These are phyloP conservation scores for Argyra leucocephala DNA, from an alignment of 2,888 invertebrate species.

Conservation along the genomic window DNA sequence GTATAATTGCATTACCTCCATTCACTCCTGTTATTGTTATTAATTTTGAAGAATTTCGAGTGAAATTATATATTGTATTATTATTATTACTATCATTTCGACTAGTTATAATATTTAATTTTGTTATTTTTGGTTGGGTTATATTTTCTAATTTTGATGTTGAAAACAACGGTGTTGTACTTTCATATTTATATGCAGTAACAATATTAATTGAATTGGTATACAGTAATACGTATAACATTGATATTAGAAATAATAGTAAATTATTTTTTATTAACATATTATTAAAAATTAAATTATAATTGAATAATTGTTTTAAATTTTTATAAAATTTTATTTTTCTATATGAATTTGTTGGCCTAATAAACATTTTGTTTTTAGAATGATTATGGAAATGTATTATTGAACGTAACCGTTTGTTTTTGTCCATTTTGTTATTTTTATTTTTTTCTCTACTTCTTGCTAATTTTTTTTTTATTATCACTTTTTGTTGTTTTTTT, in stretches of 20 bases:
- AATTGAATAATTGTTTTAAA: background rate
- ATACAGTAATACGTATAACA: background rate
- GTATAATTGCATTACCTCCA: background rate
- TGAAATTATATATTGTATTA: constrained; percentile 7
- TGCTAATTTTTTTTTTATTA: too few species aligned
- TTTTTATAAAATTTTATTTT: background rate
- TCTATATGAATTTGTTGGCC: background rate
- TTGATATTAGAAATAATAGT: background rate
- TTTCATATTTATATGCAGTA: background rate
- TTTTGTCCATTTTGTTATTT: background rate
- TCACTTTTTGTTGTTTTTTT: background rate
- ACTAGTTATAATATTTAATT: constrained; percentile 2
- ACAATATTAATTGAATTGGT: background rate
- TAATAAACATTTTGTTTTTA: background rate
- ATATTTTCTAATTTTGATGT: background rate
- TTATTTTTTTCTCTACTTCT: background rate
- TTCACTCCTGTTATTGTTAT: background rate
- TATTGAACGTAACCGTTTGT: too few species aligned
- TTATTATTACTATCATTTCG: background rate
- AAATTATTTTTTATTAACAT: background rate
- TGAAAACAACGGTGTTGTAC: background rate
- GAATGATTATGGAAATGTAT: background rate
- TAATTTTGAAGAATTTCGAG: background rate
- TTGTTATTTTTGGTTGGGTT: background rate
- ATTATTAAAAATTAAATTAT: background rate